Evolutionary conservation across 2,797 vertebrate species (phyloP).

Genomic region (Sciurus carolinensis): DNA sequence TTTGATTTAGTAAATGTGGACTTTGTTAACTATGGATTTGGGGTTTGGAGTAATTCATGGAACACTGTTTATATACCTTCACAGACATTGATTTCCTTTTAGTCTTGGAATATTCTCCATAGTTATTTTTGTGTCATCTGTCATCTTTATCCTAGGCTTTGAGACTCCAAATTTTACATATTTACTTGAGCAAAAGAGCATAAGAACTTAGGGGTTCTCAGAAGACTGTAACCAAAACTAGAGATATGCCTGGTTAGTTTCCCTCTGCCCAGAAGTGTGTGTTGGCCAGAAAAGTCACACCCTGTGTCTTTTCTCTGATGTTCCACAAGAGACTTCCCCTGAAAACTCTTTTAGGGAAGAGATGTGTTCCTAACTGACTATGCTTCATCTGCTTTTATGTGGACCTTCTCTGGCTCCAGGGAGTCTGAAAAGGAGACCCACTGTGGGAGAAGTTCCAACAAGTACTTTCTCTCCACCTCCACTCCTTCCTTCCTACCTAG

Average conservation of each 20-base stretch:
- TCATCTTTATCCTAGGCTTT: slow-evolving; percentile 70
- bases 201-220: slow-evolving; percentile 61
- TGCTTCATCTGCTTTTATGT: slow-evolving; percentile 71
- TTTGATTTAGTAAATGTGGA: slow-evolving; percentile 58
- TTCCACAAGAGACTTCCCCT: slow-evolving; percentile 79
- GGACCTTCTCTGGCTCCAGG: slow-evolving; percentile 43
- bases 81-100: slow-evolving; percentile 73
- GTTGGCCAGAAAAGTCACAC: slow-evolving; percentile 80
- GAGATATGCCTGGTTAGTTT: slow-evolving; percentile 66
- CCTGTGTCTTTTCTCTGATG: slow-evolving; percentile 85
- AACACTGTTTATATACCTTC: slow-evolving; percentile 76
- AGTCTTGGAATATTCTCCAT: slow-evolving; percentile 79
- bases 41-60: slow-evolving; percentile 62
- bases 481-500: slow-evolving; percentile 62
- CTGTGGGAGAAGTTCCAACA: slow-evolving; percentile 65
- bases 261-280: slow-evolving; percentile 82
- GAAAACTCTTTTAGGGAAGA: slow-evolving; percentile 78
- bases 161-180: slow-evolving; percentile 74
- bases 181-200: slow-evolving; percentile 80
- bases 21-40: slow-evolving; percentile 64
- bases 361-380: slow-evolving; percentile 76
- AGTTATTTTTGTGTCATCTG: slow-evolving; percentile 76
- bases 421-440: slow-evolving; percentile 71
- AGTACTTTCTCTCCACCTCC: slow-evolving; percentile 70
- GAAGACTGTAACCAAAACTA: slow-evolving; percentile 45